Evolutionary conservation across 2,888 invertebrate species (phyloP), one percentile per base, ranked within the genome.

Genomic region (Cordilura impudica): DNA sequence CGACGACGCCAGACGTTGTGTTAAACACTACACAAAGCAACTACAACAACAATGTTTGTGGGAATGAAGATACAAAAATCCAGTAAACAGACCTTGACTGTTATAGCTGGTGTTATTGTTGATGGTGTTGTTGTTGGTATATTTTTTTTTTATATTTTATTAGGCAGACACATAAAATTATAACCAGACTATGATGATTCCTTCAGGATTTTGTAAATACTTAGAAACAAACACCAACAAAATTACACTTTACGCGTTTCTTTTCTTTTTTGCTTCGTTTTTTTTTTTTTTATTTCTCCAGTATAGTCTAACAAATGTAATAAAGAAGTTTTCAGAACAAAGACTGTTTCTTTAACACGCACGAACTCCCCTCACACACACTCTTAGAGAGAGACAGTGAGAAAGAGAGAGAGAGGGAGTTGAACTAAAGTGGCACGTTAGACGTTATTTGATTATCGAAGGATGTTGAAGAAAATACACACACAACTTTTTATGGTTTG

Each of bases 101-200:
- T 31, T n/a, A n/a, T n/a, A n/a, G n/a, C n/a, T n/a, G n/a, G 43
- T 45, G 26, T 2, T 43, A 12, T 31, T 65, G 47, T 47, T 8
- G 8, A 14, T 2, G 45, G 19, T 29, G n/a, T 16, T 18, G 26
- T 23, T 16, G 16, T 39, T 58, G 29, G 16, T 14, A 19, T 39
- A 6, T 35, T 16, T 47, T 26, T 56, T 49, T 56, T 21, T 53
- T 35, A 5, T 45, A 19, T 56, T 61, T 6, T 16, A 18, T 49
- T 26, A 16, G 49, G 51, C 71, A 75, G 74, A 79, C 79, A 51
- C 79, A 79, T 79, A 56, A 75, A 79, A 66, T 74, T 75, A 63
- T 56, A 66, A 31, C 60, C 66, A 75, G 66, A 49, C 70, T 51
- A 39, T 35, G 45, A 39, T n/a, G 39, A 65, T 60, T 74, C 74